Base-by-base conservation (phyloP, 2,888 invertebrate species). In the Steinernema scapterisci region DNA sequence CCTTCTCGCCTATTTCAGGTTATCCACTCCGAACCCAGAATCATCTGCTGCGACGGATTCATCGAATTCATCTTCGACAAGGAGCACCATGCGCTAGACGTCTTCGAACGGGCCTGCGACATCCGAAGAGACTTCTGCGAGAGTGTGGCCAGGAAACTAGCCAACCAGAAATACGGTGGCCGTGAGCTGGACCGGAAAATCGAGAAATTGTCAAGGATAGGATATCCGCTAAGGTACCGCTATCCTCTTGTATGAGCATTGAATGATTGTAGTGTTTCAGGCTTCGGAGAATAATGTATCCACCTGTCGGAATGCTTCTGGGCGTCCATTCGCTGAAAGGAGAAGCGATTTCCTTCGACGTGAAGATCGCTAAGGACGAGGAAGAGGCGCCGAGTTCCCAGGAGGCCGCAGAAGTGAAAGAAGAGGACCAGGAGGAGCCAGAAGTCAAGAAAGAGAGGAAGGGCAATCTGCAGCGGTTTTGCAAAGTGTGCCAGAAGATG, bases 31-130 rank as follows among this genome's bases (percentile, higher is more conserved):
- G 71, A 52, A 19, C 45, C 71, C 1, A 27, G 13, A 6, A 56
- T 71, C 19, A 63, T 79, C 38, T 75, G 72, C 23, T 79, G 79
- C 51, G 79, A 79, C 48, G 80, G 80, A 11, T 79, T 79, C 54
- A 71, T 81, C 11, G 80, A 81, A 45, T 74, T 79, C 21, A 27
- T 70, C 19, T 79, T 79, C 56, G 25, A 54, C 21, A 43, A 73
- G 11, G 74, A 73, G 51, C 19, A 52, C 19, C 74, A 78, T 23
- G 72, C 73, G 27, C 13, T 51, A 13, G 31, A 75, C n/a, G 72
- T 78, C 13, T 51, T 79, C 21, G 73, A 78, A 25, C 51, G 51
- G 16, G 76, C 80, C n/a, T 52, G 63, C 21, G 72, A 76, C 1
- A 74, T 81, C 25, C 21, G 54, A 23, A 54, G 27, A 16, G 7